Base-by-base conservation (phyloP, 2,888 invertebrate genomes). In the Amiota communis region DNA sequence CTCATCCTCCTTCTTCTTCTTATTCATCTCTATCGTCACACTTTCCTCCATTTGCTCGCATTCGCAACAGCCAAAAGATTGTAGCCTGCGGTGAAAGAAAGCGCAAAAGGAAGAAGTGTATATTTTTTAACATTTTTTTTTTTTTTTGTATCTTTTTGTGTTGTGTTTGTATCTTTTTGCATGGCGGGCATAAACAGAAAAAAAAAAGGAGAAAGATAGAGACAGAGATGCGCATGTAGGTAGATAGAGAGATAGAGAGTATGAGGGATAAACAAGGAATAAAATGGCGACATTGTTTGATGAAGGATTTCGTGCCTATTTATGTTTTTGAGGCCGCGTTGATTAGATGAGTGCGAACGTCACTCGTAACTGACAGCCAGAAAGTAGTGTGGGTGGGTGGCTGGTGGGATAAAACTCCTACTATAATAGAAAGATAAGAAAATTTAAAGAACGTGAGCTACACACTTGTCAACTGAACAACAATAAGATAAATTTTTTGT, bases 221-320 rank as follows among this genome's bases (percentile, higher is more conserved):
- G 69, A 20, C 61, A 68, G 48, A 70, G 68, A 57, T 63, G 69
- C 67, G 15, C 57, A 17, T 17, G 2, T 15, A 72, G 46, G 46
- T 11, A 23, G 74, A 71, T 78, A 78, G 76, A 74, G 78, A 80
- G n/a, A n/a, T n/a, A n/a, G n/a, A n/a, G n/a, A n/a, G n/a, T n/a
- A 75, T 56, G 9, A 63, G 8, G 8, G 8, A 64, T 59, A 67
- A 70, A 57, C 63, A 63, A 70, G 15, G 13, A 76, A 71, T 78
- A 86, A 87, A 88, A 87, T 87, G 87, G 87, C 87, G 88, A 86
- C 85, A 83, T 75, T 84, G 79, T 85, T 86, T 82, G 81, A 80
- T 74, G 78, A 80, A 79, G 81, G 79, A 83, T 80, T 77, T 77
- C 36, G 79, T 76, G 79, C 82, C 79, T 79, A 84, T 84, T 87